Evolutionary conservation across 2,888 invertebrate species (phyloP), one percentile per base, ranked within the genome.

Genomic region (Pachliopta kotzebuea): DNA sequence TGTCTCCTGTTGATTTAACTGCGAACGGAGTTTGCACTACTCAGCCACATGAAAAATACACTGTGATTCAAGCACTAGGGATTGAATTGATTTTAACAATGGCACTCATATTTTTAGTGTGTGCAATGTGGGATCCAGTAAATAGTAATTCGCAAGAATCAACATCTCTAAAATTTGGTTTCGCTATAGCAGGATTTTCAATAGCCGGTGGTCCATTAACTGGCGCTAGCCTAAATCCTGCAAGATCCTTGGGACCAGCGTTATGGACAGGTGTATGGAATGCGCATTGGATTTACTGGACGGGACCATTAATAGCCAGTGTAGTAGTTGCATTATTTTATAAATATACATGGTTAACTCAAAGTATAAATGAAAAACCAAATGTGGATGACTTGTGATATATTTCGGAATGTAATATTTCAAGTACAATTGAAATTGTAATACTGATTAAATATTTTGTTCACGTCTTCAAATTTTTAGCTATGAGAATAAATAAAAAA

Each of bases 121-220:
- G 95, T 76, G 94, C 93, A 0, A 86, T 95, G 23, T 95, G 95
- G 95, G 96, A 96, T 79, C 93, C 94, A n/a, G 87, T 94, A 63
- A 95, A 95, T 76, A 81, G 85, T 14, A 84, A 88, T 26, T 94
- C 94, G 70, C 92, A 92, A 26, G 96, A 95, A 70, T 94, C 95
- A 0, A 80, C 87, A 0, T 80, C 95, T 0, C 77, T 96, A 8
- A 93, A 94, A 72, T 95, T 95, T 71, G 96, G 94, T 52, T 84
- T 95, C 62, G 88, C 94, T 8, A 86, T 96, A 66, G 83, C 93
- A 17, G 93, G 92, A 0, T 81, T 96, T 66, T 94, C 94, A 6
- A 84, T 95, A 67, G 93, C 93, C 6, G 94, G 94, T 37, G 95
- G 94, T 7, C 94, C 94, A 3, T 92, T 93, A 70, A 96, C 96